These are phyloP conservation scores for Neodontobutis hainanensis DNA, from an alignment of 2,113 vertebrate genomes.

Conservation along the genomic window DNA sequence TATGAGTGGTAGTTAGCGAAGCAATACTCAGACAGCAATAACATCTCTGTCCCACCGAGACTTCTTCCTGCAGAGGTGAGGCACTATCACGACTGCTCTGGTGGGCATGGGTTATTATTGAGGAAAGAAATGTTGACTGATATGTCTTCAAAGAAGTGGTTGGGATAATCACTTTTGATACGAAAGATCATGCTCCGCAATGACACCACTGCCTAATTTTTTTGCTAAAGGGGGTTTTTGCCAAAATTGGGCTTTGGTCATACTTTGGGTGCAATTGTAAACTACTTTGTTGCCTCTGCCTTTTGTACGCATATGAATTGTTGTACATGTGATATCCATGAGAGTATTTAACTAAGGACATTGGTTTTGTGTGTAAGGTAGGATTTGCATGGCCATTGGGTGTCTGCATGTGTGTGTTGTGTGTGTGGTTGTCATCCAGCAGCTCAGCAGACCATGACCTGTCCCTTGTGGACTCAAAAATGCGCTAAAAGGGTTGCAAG, in stretches of 20 bases:
- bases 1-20: conserved; percentile 60
- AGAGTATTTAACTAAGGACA: conserved; percentile 30
- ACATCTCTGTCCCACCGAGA: conserved; percentile 58
- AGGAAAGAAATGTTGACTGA: conserved; percentile 25
- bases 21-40: conserved; percentile 85
- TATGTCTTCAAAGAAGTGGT: conserved; percentile 23
- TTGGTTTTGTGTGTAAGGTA: conserved; percentile 37
- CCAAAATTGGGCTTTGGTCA: conserved; percentile 22
- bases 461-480: conserved; percentile 26
- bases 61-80: conserved; percentile 48
- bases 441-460: conserved; percentile 44
- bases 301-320: conserved; percentile 52
- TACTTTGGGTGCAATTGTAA: conserved; percentile 37
- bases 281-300: conserved; percentile 49
- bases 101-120: conserved; percentile 6
- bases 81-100: conserved; percentile 11
- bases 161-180: conserved; percentile 18
- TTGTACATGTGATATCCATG: conserved; percentile 44
- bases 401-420: conserved; percentile 49
- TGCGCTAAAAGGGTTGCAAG: conserved; percentile 27
- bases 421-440: conserved; percentile 49
- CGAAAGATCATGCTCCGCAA: conserved; percentile 33
- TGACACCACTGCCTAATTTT: conserved; percentile 62
- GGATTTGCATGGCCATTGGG: conserved; percentile 68
- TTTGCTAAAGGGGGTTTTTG: conserved; percentile 2